A percentile compares a stretch with the other conserved stretches of the same genome.
These are phyloP conservation scores for Sceloporus undulatus DNA, from an alignment of 2,113 vertebrate species.

Conservation along the genomic window DNA sequence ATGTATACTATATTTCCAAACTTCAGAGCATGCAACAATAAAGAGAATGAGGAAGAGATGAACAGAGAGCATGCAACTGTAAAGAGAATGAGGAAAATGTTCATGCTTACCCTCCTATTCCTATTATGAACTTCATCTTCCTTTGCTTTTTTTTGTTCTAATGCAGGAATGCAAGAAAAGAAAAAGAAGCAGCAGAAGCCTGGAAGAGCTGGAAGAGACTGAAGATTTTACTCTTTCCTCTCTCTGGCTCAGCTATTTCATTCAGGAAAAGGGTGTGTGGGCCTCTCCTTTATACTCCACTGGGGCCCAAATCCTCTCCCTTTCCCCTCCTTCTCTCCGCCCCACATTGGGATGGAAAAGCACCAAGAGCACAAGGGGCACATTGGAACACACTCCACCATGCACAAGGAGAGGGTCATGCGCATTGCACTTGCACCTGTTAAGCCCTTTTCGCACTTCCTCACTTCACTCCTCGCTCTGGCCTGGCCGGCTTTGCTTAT, in stretches of 20 bases:
- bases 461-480: background rate
- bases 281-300: slow-evolving; percentile 47
- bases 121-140: slow-evolving; percentile 89
- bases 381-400: background rate
- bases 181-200: accelerated
- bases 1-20: too few relatives aligned
- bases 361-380: slow-evolving; percentile 46
- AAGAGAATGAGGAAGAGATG: background rate
- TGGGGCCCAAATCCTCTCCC: background rate
- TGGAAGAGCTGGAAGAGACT: too few relatives aligned
- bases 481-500: background rate
- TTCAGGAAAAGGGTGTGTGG: slow-evolving; percentile 74
- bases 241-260: slow-evolving; percentile 77
- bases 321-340: background rate
- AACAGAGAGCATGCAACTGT: too few relatives aligned
- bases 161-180: background rate
- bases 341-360: slow-evolving; percentile 19
- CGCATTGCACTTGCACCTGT: slow-evolving; percentile 69
- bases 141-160: background rate
- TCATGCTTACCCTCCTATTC: slow-evolving; percentile 92
- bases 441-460: background rate
- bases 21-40: background rate
- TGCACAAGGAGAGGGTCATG: background rate
- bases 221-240: background rate
- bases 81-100: background rate